Conservation (phyloP, 2,113 vertebrate species). For the Bothrops jararaca region DNA sequence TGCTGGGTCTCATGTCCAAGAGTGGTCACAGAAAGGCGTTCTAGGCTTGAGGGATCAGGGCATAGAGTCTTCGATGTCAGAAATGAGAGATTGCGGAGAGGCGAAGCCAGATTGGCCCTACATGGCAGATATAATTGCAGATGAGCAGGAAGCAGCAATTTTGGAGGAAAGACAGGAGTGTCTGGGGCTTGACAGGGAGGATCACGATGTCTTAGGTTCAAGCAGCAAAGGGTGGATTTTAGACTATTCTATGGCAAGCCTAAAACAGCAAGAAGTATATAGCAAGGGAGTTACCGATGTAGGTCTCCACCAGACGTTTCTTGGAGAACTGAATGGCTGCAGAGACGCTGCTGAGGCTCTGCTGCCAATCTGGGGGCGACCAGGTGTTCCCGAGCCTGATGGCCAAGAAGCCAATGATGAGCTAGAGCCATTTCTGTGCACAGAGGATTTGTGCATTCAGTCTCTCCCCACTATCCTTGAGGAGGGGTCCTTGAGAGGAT, state of each 20-base stretch:
- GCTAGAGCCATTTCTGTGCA: slow-evolving; percentile 45
- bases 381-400: slow-evolving; percentile 6
- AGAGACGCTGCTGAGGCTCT: slow-evolving; percentile 34
- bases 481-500: slow-evolving; percentile 70
- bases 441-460: neutral
- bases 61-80: neutral
- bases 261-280: slow-evolving; percentile 19
- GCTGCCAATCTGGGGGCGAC: neutral
- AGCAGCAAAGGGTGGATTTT: slow-evolving; percentile 5
- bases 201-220: neutral
- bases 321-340: neutral
- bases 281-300: neutral
- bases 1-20: neutral
- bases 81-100: neutral
- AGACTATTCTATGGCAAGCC: neutral
- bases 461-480: slow-evolving; percentile 52
- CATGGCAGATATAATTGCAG: slow-evolving; percentile 23
- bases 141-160: slow-evolving; percentile 34
- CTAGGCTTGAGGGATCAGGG: neutral
- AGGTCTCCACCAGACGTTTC: neutral
- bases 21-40: neutral
- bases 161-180: neutral
- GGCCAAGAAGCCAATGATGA: slow-evolving; percentile 51
- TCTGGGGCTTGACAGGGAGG: neutral
- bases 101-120: neutral